phyloP scores from a whole-genome alignment of 2,797 vertebrate genomes.

The Paguma larvata region DNA sequence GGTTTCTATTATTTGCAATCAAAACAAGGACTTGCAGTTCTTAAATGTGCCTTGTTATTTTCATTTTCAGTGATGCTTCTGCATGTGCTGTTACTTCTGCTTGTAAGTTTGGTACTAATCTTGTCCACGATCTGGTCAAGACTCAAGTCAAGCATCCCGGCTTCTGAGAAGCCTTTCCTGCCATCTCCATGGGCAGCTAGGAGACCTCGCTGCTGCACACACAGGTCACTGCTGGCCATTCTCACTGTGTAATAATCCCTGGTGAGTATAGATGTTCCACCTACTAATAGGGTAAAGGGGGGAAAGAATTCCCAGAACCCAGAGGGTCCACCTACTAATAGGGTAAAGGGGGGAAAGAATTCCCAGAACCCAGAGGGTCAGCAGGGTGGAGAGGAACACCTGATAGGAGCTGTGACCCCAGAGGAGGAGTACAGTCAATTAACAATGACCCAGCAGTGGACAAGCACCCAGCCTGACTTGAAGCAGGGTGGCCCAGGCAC shows the following conservation, averaged over 20 bases:
- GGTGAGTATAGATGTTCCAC: neutral
- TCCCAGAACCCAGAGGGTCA: neutral
- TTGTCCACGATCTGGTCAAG: neutral
- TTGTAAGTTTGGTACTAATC: neutral
- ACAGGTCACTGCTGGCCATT: no score
- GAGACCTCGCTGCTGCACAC: accelerated
- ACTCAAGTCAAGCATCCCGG: neutral
- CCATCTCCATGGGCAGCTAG: neutral
- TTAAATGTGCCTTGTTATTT: neutral
- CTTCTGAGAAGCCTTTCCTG: neutral
- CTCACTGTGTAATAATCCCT: neutral
- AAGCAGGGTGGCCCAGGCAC: neutral
- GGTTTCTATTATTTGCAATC: neutral
- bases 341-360: neutral
- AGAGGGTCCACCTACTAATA: neutral
- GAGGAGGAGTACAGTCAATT: neutral
- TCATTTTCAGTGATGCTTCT: neutral
- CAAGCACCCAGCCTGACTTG: neutral
- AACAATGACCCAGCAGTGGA: neutral
- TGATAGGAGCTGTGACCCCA: neutral
- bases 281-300: neutral
- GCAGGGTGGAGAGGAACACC: no score
- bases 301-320: neutral
- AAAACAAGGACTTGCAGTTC: neutral
- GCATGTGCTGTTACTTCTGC: neutral